A percentile compares a stretch with the other conserved stretches of the same genome.
Evolutionary conservation across 2,797 vertebrate genomes (phyloP).

Genomic region (Epinephelus awoara): DNA sequence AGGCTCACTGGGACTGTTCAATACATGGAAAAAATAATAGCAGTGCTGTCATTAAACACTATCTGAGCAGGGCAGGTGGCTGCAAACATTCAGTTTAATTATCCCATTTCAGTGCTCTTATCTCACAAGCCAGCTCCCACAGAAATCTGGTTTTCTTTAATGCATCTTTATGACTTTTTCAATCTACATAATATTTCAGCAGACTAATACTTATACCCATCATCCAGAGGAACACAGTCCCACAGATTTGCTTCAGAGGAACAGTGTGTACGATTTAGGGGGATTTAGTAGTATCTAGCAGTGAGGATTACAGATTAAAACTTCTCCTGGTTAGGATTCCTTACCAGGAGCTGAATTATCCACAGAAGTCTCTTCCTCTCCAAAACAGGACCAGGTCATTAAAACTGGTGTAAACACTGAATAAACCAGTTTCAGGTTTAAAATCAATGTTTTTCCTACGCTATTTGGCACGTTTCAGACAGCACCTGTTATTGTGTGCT

Average conservation of each 20-base stretch:
- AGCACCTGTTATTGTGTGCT: too few species aligned
- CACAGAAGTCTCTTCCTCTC: too few species aligned
- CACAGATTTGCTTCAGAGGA: constrained; percentile 12
- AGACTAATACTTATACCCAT: neutral
- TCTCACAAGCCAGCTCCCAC: constrained; percentile 48
- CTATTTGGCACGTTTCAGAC: too few species aligned
- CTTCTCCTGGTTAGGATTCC: too few species aligned
- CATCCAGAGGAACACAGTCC: neutral
- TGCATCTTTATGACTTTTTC: neutral
- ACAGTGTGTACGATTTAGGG: neutral
- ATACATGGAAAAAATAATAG: constrained; percentile 78
- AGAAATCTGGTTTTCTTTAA: constrained; percentile 30
- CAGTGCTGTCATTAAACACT: constrained; percentile 62
- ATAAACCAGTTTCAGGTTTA: too few species aligned
- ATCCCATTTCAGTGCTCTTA: constrained; percentile 42
- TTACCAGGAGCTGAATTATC: too few species aligned
- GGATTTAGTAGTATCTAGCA: too few species aligned
- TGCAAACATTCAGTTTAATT: constrained; percentile 45
- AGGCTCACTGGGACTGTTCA: constrained; percentile 74
- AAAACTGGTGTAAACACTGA: too few species aligned
- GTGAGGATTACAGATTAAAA: too few species aligned
- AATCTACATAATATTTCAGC: neutral
- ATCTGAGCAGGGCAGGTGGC: constrained; percentile 59
- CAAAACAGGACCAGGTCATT: too few species aligned
- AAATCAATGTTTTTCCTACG: too few species aligned